phyloP scores from a whole-genome alignment of 2,113 vertebrate genomes.

The Gallinago undulata region DNA sequence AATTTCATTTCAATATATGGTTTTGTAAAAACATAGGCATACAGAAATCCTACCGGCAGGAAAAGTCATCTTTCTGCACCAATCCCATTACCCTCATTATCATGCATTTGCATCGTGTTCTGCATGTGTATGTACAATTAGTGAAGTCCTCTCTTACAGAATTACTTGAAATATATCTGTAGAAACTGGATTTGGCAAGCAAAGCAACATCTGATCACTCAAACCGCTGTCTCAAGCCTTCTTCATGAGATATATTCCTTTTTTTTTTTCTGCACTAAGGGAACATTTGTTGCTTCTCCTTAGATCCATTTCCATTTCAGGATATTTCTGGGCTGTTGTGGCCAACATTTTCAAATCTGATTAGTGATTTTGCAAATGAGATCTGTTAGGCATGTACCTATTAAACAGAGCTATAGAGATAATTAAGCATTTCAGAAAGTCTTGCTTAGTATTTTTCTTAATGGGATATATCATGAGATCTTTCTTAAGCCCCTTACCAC shows the following conservation, averaged over 20 bases:
- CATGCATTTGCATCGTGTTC: fast-evolving
- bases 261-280: background rate
- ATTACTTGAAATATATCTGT: background rate
- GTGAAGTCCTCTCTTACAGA: background rate
- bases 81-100: background rate
- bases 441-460: background rate
- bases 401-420: background rate
- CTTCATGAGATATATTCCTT: background rate
- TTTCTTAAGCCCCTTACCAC: background rate
- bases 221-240: background rate
- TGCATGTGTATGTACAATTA: background rate
- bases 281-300: background rate
- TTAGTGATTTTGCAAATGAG: background rate
- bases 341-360: background rate
- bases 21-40: background rate
- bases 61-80: background rate
- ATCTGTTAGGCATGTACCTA: background rate
- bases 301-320: background rate
- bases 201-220: background rate
- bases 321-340: background rate
- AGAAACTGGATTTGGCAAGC: background rate
- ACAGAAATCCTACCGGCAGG: background rate
- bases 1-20: background rate
- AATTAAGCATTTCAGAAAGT: background rate
- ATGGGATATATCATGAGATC: background rate